Evolutionary conservation across 1,140 invertebrate genomes (phyloP).

Genomic region (Heterodera schachtii): DNA sequence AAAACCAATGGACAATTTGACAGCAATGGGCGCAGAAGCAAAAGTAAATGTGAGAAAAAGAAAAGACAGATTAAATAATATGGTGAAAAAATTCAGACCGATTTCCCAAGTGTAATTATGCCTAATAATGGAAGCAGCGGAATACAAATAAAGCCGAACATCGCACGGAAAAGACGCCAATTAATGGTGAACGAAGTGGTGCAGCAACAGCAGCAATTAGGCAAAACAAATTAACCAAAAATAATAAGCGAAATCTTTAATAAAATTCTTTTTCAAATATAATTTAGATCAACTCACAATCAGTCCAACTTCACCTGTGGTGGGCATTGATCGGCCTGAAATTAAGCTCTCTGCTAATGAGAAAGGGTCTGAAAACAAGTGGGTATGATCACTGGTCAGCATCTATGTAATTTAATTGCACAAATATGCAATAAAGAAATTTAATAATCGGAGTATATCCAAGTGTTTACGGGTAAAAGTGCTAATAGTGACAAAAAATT

Average conservation of each 20-base stretch:
- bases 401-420: background rate
- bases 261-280: too few relatives aligned
- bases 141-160: background rate
- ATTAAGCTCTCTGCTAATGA: constrained; percentile 4
- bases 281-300: background rate
- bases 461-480: too few relatives aligned
- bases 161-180: background rate
- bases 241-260: too few relatives aligned
- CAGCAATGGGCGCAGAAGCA: background rate
- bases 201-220: background rate
- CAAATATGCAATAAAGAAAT: too few relatives aligned
- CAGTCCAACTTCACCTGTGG: background rate
- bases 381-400: background rate
- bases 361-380: constrained; percentile 15
- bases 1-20: background rate
- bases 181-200: background rate
- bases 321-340: constrained; percentile 2
- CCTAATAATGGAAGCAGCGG: too few relatives aligned
- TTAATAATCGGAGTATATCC: too few relatives aligned
- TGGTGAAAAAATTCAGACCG: too few relatives aligned
- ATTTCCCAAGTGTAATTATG: too few relatives aligned
- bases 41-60: background rate
- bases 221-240: background rate
- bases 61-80: too few relatives aligned
- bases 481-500: too few relatives aligned